A percentile compares a stretch with the other conserved stretches of the same genome.
phyloP scores from a whole-genome alignment of 2,113 vertebrate species.

The Hystrix cristata region DNA sequence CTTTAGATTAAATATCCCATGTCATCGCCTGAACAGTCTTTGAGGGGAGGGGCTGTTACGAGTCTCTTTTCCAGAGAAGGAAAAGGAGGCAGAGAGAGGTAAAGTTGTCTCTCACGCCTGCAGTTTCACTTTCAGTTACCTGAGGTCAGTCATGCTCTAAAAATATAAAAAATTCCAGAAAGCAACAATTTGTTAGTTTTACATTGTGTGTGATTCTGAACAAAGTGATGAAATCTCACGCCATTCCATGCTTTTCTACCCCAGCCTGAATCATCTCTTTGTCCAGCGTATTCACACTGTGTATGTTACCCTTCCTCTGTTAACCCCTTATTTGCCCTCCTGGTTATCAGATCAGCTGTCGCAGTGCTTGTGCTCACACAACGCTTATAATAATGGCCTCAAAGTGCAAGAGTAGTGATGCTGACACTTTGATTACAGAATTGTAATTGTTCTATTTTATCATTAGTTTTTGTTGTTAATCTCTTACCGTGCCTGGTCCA shows the following conservation, averaged over 20 bases:
- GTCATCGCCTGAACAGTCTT: background rate
- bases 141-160: background rate
- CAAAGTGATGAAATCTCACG: too few relatives aligned
- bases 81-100: background rate
- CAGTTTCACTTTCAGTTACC: background rate
- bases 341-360: background rate
- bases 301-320: too few relatives aligned
- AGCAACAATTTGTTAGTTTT: background rate
- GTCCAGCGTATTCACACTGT: background rate
- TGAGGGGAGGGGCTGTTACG: background rate
- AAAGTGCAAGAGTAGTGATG: background rate
- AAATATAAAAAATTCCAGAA: constrained; percentile 1
- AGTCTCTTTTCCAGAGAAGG: background rate
- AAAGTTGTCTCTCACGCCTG: background rate
- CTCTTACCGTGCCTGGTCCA: background rate
- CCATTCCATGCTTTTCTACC: background rate
- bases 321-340: too few relatives aligned
- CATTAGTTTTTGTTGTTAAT: background rate
- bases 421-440: background rate
- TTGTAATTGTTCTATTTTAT: background rate
- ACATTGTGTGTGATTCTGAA: background rate
- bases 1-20: too few relatives aligned
- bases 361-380: background rate
- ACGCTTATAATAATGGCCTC: background rate
- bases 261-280: background rate